Conservation (phyloP, 2,888 invertebrate genomes). For the Volucella inanis region DNA sequence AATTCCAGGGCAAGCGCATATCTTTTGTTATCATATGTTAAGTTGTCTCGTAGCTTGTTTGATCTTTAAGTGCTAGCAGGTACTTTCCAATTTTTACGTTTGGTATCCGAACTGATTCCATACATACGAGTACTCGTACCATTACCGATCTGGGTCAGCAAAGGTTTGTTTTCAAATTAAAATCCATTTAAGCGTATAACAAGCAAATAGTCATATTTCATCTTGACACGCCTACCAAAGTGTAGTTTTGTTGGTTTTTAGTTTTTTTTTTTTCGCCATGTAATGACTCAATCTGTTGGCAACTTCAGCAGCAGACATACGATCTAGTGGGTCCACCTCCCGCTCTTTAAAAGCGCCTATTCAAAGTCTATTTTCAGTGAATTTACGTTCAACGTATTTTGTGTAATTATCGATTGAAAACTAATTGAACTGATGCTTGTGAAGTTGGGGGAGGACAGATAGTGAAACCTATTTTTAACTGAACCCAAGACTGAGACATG, state of each 20-base stretch:
- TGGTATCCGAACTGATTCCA: background rate
- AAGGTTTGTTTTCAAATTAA: conserved; percentile 62
- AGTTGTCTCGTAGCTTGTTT: background rate
- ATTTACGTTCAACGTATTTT: conserved; percentile 43
- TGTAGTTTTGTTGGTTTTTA: conserved; percentile 32
- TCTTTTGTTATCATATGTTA: background rate
- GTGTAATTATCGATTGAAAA: conserved; percentile 71
- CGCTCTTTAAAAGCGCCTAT: conserved; percentile 43
- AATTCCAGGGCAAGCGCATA: conserved; percentile 1
- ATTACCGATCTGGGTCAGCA: conserved; percentile 54
- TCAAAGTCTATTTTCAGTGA: conserved; percentile 31
- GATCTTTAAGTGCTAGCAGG: background rate
- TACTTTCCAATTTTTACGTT: conserved; percentile 1
- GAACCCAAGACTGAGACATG: conserved; percentile 3
- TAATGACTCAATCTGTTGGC: conserved; percentile 65
- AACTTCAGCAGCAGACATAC: conserved; percentile 10
- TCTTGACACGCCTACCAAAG: conserved; percentile 63
- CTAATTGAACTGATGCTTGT: conserved; percentile 67
- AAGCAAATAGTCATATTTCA: conserved; percentile 71
- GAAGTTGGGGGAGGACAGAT: conserved; percentile 27
- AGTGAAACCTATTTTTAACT: conserved; percentile 8
- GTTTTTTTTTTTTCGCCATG: conserved; percentile 1
- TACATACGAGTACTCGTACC: background rate
- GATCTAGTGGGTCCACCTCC: conserved; percentile 8
- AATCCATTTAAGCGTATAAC: conserved; percentile 66